Percentiles rank a stretch among this genome's conserved stretches.
Evolutionary conservation across 2,113 vertebrate genomes (phyloP).

Genomic region (Tyto alba): DNA sequence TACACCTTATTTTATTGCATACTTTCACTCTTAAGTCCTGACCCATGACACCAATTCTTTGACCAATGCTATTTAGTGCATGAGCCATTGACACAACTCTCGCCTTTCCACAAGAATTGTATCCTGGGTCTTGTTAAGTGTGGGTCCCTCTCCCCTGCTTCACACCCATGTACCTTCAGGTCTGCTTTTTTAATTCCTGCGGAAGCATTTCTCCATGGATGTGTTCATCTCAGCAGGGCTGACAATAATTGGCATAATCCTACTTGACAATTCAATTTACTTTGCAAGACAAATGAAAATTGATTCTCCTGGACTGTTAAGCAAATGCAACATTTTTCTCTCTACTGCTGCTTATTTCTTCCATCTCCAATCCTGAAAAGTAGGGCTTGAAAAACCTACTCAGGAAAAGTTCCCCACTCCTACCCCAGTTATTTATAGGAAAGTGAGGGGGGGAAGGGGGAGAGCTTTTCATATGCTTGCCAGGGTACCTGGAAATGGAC

Average conservation of each 20-base stretch:
- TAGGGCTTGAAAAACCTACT: not conserved
- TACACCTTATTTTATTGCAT: not conserved
- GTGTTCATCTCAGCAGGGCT: not conserved
- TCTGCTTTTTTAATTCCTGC: not conserved
- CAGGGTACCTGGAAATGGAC: not conserved
- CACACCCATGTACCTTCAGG: not conserved
- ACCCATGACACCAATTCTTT: not conserved
- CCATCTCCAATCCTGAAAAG: not conserved
- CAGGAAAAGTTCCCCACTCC: slow-evolving; percentile 1
- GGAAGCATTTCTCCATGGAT: not conserved
- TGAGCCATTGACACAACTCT: not conserved
- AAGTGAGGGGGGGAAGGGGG: not conserved
- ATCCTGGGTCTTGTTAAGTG: not conserved
- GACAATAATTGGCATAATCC: not conserved
- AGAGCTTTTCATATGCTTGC: not conserved
- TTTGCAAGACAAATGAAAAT: not conserved
- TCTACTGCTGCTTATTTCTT: not conserved
- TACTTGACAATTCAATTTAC: not conserved
- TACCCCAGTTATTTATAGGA: slow-evolving; percentile 11
- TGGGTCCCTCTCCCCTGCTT: not conserved
- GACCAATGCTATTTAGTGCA: not conserved
- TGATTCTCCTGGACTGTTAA: not conserved
- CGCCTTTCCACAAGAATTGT: not conserved
- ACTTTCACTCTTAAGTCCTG: not conserved
- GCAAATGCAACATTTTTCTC: not conserved